Evolutionary conservation across 2,888 invertebrate genomes (phyloP), one percentile per base, ranked within the genome.

Genomic region (Chrysolina haemoptera): DNA sequence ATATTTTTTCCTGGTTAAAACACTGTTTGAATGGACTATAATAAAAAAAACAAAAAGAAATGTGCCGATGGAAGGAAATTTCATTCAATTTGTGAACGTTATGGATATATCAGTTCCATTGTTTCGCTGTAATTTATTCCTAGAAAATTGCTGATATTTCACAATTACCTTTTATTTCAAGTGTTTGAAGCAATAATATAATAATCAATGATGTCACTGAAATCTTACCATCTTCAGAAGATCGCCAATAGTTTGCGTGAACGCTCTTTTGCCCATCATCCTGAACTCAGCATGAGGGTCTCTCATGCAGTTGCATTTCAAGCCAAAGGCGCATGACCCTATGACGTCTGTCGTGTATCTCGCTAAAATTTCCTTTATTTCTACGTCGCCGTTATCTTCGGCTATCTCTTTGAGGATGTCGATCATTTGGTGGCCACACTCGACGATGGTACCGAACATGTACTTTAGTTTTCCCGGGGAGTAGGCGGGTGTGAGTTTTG

Each of bases 391-490:
- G 10, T 82, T 84, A 3, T 53, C 84, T 41, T 68, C 63, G 0
- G 81, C 74, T 20, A 81, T 78, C 65, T 83, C 69, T 22, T 88
- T 85, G 9, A 90, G 86, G 70, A 90, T 89, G 6, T 85, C 82
- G 1, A 89, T 83, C 78, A 92, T 89, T 71, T 90, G 89, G 12
- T 89, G 85, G 0, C 91, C 91, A 71, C 92, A 91, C 46, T 90
- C 87, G 53, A 91, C 89, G 12, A 93, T 90, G 0, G 91, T 89
- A 0, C 88, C 88, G 79, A 92, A 92, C 91, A 93, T 92, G 1
- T 87, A 89, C 84, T 92, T 93, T 64, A 94, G 85, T 85, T 93
- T 93, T 9, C 91, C 92, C 0, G 93, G 90, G 0, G 93, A 91
- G 82, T 93, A 94, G 0, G 92, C 90, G 0, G 93, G 92, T 0